phyloP scores from a whole-genome alignment of 2,113 vertebrate genomes.

The Pleuronectes platessa region DNA sequence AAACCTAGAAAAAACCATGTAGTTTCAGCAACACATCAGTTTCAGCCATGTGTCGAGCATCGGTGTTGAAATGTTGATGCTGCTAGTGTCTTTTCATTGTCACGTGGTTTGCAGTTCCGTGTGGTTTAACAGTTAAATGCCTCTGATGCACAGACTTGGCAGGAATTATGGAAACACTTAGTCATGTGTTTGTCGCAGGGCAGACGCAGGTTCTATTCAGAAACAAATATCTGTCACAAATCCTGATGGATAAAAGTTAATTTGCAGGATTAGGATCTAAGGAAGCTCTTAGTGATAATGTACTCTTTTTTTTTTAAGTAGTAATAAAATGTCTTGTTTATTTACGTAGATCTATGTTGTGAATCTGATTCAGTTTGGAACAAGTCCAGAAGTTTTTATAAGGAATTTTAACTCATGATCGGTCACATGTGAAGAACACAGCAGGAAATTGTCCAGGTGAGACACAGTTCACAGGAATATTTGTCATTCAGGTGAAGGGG shows the following conservation, averaged over 20 bases:
- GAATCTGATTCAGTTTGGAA: too few species aligned
- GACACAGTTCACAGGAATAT: too few species aligned
- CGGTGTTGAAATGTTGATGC: not conserved
- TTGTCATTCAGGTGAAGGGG: too few species aligned
- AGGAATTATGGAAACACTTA: too few species aligned
- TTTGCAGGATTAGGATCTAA: not conserved
- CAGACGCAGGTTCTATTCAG: not conserved
- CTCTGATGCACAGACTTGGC: not conserved
- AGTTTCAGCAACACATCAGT: not conserved
- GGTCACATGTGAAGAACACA: too few species aligned
- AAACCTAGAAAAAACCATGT: not conserved
- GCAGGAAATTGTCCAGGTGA: too few species aligned
- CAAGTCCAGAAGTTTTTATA: too few species aligned
- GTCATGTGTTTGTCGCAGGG: not conserved
- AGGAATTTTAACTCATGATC: too few species aligned
- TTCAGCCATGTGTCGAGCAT: slow-evolving; percentile 3
- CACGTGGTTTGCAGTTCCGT: slow-evolving; percentile 34
- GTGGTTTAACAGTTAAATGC: slow-evolving; percentile 22
- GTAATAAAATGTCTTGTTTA: too few species aligned
- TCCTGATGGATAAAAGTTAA: not conserved
- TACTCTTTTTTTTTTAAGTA: not conserved
- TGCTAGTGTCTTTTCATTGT: slow-evolving; percentile 43
- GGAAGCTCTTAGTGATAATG: not conserved
- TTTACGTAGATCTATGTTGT: too few species aligned
- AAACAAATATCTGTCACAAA: not conserved